Percentiles rank a stretch among this genome's conserved stretches.
These are phyloP conservation scores for Verasper variegatus DNA, from an alignment of 2,113 vertebrate genomes.

Conservation along the genomic window DNA sequence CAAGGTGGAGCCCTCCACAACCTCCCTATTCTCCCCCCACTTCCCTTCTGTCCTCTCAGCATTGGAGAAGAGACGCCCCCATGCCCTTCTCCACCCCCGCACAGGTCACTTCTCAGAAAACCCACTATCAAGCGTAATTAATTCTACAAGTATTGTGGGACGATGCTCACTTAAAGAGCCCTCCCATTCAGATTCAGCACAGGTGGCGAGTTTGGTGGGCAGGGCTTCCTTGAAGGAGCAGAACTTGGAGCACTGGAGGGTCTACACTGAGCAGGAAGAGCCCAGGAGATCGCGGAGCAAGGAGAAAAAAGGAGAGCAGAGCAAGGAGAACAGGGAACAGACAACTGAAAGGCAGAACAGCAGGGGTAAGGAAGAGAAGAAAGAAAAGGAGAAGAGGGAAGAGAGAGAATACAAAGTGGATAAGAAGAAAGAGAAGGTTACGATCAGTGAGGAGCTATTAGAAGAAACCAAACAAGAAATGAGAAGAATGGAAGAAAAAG, in stretches of 20 bases:
- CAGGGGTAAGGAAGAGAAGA: slow-evolving; percentile 35
- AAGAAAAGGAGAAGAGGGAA: slow-evolving; percentile 20
- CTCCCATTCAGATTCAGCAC: slow-evolving; percentile 52
- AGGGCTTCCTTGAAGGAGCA: slow-evolving; percentile 79
- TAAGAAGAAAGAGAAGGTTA: slow-evolving; percentile 22
- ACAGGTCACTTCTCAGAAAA: slow-evolving; percentile 76
- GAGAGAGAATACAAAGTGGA: slow-evolving; percentile 28
- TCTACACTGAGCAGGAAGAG: slow-evolving; percentile 74
- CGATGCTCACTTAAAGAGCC: slow-evolving; percentile 78
- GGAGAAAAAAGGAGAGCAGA: slow-evolving; percentile 57
- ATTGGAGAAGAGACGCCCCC: slow-evolving; percentile 75
- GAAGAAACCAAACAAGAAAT: slow-evolving; percentile 47
- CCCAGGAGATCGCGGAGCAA: slow-evolving; percentile 53
- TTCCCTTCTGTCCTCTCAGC: slow-evolving; percentile 81
- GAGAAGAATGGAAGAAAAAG: slow-evolving; percentile 22
- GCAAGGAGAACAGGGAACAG: slow-evolving; percentile 4
- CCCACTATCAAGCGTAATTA: slow-evolving; percentile 52
- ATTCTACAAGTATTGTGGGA: slow-evolving; percentile 64
- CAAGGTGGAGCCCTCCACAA: slow-evolving; percentile 84
- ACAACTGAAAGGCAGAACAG: slow-evolving; percentile 16
- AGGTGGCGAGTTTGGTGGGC: slow-evolving; percentile 49
- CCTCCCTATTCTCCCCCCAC: slow-evolving; percentile 83
- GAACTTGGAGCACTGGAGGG: slow-evolving; percentile 81
- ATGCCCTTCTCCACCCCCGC: slow-evolving; percentile 54
- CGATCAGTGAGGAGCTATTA: background rate